Evolutionary conservation across 2,888 invertebrate species (phyloP), one percentile per base, ranked within the genome.

Genomic region (Troglohyphantes excavatus): DNA sequence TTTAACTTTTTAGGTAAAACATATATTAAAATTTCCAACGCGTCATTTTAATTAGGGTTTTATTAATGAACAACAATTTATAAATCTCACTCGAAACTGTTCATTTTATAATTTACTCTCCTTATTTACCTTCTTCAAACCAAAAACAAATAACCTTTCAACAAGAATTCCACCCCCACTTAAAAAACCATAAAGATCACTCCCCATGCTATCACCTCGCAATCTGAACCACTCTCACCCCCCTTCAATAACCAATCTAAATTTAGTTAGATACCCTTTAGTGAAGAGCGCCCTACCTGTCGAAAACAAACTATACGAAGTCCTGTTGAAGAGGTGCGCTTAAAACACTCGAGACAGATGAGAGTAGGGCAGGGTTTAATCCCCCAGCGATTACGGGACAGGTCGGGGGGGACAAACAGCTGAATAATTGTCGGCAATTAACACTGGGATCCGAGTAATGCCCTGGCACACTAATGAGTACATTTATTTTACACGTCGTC

Each of bases 401-500:
- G 27, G 65, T 9, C 27, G 27, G 19, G 65, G 19, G 65, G 61
- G 72, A 59, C 63, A 63, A 75, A 65, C 63, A 75, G 65, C 61
- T 84, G 85, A 85, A 76, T 85, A 85, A 85, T 85, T 76, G 76
- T 75, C 85, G 68, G 67, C 85, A 85, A 85, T 85, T 85, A 85
- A 85, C 85, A 85, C 85, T 26, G 68, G 85, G 85, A 85, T 83
- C 70, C 61, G 53, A 59, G 39, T 68, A 67, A 76, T 76, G 75
- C 85, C 73, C 27, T 39, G 65, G 61, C 46, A 39, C 63, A 33
- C 72, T 85, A 85, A 85, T 85, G 85, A 76, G 61, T 75, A 68
- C 68, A 85, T 85, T 85, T 85, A 85, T 85, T 76, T 85, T 43
- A 7, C 33, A 27, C 21, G 61, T 43, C 21, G 61, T 43, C 13